Base-by-base conservation (phyloP, 37 sponge, comb jelly and placozoan species). In the Ephydatia muelleri region DNA sequence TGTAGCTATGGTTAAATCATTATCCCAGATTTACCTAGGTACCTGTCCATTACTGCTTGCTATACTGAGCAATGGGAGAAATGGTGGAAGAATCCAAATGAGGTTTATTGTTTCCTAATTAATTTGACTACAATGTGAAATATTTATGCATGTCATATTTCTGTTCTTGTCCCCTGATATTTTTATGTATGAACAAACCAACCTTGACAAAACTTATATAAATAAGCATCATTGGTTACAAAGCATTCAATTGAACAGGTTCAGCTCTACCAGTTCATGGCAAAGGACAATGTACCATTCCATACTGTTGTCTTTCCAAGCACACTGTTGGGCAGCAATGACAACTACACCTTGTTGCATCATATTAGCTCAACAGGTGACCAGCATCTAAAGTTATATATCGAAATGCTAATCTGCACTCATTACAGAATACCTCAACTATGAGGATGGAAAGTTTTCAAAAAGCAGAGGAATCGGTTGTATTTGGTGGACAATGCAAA, bases 251-350 rank as follows among this genome's bases (percentile, higher is more conserved):
- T 76, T 36, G 23, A 25, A 19, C 73, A 84, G 57, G 92, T 92
- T 3, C 49, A 70, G 27, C 81, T 92, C 5, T 80, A 87, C 33
- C 86, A 93, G 76, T 93, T 95, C 75, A 95, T 95, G 93, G 96
- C 93, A 38, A 95, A 95, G 66, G 96, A 95, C 81, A 95, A 95
- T 75, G 89, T 95, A 35, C 93, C 96, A n/a, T 95, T 95, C 79
- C 96, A 95, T 57, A 85, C 85, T 0, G 89, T 93, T 38, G 73
- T 92, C 28, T 95, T 92, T 80, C 95, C 95, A 37, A 78, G 86
- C 13, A 89, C 84, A 68, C 83, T 94, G 13, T 74, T 94, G 47
- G 89, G 89, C 21, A 83, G 91, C 26, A 81, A 83, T 27, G 92
- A 93, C 49, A 88, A 83, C 66, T 94, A 92, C 86, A 94, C 93